Evolutionary conservation across 2,113 vertebrate genomes (phyloP).

Genomic region (Chinchilla lanigera): DNA sequence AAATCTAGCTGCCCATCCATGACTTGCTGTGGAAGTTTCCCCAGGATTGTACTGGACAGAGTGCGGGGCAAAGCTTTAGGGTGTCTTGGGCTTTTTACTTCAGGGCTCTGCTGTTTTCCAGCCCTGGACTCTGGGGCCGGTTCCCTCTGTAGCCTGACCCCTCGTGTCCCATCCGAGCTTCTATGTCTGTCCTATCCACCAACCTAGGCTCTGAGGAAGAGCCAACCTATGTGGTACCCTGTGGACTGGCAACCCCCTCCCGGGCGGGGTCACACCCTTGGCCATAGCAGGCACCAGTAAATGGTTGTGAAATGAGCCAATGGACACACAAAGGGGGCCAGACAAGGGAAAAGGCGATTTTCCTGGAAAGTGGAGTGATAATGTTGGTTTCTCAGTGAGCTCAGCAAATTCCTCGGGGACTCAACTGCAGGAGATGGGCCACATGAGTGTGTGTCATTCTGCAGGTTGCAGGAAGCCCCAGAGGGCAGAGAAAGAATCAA

Average conservation of each 20-base stretch:
- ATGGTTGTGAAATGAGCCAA: neutral
- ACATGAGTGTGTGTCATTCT: neutral
- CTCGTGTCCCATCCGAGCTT: neutral
- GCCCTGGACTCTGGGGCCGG: neutral
- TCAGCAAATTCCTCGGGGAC: neutral
- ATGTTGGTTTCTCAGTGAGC: neutral
- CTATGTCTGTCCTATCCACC: too few species aligned
- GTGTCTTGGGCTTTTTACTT: neutral
- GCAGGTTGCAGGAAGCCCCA: neutral
- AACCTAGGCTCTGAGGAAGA: neutral
- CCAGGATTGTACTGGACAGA: neutral
- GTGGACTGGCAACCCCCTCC: neutral
- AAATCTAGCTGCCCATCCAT: accelerated
- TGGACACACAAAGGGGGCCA: neutral
- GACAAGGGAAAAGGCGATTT: neutral
- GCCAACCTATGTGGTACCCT: neutral
- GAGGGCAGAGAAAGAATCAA: neutral
- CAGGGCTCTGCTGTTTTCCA: neutral
- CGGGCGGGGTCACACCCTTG: neutral
- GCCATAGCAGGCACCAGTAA: neutral
- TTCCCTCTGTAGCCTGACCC: neutral
- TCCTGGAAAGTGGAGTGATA: neutral
- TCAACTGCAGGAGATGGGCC: neutral
- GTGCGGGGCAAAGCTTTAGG: neutral
- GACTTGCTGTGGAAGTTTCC: neutral